A percentile compares a stretch with the other conserved stretches of the same genome.
Conservation (phyloP, 2,888 invertebrate genomes). For the Xestia c-nigrum region DNA sequence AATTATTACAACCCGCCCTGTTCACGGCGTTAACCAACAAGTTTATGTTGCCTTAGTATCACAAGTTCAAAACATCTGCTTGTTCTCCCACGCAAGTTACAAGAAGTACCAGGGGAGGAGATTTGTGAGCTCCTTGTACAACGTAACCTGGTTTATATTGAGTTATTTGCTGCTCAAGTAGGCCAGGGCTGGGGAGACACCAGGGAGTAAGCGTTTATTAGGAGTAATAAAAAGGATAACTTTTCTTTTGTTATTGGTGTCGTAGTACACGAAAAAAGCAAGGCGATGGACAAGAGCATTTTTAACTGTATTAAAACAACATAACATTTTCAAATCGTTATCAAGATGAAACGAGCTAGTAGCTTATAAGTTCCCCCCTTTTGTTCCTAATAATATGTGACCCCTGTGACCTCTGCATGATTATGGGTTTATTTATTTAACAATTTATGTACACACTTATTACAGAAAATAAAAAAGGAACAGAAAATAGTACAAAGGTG, state of each 20-base stretch:
- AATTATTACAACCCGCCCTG: slow-evolving; percentile 10
- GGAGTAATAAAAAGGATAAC: neutral
- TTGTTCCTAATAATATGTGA: neutral
- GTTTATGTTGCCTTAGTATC: slow-evolving; percentile 36
- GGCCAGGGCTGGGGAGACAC: slow-evolving; percentile 8
- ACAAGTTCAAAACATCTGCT: slow-evolving; percentile 43
- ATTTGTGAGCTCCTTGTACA: slow-evolving; percentile 32
- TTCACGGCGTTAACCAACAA: slow-evolving; percentile 35
- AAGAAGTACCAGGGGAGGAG: slow-evolving; percentile 12
- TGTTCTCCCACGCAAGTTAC: slow-evolving; percentile 45
- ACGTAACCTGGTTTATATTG: slow-evolving; percentile 31
- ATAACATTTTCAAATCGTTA: neutral
- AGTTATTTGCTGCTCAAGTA: slow-evolving; percentile 30
- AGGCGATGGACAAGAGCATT: too few relatives aligned
- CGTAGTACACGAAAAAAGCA: neutral
- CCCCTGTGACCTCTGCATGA: neutral
- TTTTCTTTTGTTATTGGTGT: neutral
- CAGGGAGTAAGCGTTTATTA: neutral
- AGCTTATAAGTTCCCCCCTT: neutral
- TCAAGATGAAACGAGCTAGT: too few relatives aligned
- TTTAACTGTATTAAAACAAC: neutral
- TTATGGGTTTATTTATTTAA: too few relatives aligned
- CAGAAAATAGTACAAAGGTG: too few relatives aligned
- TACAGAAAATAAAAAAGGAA: too few relatives aligned
- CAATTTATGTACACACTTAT: too few relatives aligned